A percentile compares a stretch with the other conserved stretches of the same genome.
Evolutionary conservation across 2,888 invertebrate species (phyloP).

Genomic region (Camponotus fellah): DNA sequence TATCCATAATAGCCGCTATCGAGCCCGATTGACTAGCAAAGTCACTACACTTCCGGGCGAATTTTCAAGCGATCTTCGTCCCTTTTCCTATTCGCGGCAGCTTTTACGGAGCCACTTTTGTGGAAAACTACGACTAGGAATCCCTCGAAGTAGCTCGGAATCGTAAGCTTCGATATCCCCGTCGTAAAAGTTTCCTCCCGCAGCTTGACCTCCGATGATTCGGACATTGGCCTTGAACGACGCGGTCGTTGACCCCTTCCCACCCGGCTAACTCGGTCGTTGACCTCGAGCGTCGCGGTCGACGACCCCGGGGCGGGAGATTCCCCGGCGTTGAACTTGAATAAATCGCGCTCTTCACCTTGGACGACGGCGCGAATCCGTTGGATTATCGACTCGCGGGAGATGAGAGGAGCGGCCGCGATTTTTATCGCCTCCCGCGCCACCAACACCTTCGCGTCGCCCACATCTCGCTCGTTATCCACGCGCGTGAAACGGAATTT

Average conservation of each 20-base stretch:
- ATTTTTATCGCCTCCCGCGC: constrained; percentile 12
- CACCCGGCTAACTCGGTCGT: constrained; percentile 58
- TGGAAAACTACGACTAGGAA: background rate
- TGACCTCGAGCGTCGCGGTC: constrained; percentile 68
- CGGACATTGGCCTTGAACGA: constrained; percentile 68
- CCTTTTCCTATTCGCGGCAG: background rate
- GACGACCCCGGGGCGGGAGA: constrained; percentile 48
- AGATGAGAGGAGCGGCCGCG: background rate
- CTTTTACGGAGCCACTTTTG: background rate
- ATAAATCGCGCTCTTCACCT: constrained; percentile 54
- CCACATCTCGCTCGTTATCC: constrained; percentile 19
- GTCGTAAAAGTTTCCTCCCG: constrained; percentile 40
- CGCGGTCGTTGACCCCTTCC: constrained; percentile 65
- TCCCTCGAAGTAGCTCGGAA: constrained; percentile 9
- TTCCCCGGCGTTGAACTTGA: constrained; percentile 68
- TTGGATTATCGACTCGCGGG: constrained; percentile 32
- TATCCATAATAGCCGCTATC: background rate
- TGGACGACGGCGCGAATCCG: constrained; percentile 14
- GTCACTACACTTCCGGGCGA: background rate
- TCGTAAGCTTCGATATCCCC: constrained; percentile 6
- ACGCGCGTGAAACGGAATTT: constrained; percentile 58
- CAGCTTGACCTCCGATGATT: constrained; percentile 67
- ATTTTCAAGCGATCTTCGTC: background rate
- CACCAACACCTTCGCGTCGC: constrained; percentile 8
- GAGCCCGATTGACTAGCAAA: background rate